Base-by-base conservation (phyloP, 2,888 invertebrate genomes). In the Augochlorella aurata region DNA sequence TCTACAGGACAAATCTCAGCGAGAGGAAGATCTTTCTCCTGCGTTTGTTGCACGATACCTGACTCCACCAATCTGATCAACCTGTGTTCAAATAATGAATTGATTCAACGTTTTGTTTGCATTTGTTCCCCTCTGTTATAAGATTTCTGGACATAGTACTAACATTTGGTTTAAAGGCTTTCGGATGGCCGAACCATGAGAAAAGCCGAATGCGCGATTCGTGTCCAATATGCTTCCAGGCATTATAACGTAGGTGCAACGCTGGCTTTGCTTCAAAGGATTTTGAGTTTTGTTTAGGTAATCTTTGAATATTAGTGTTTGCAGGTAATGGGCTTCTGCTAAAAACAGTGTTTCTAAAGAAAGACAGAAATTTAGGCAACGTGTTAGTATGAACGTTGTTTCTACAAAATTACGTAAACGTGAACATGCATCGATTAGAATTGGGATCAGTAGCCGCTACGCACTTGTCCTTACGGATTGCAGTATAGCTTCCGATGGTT, bases 1-100 rank as follows among this genome's bases (percentile, higher is more conserved):
- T 98, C 96, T 73, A 97, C 94, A 0, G 98, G 97, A 87, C 98
- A 98, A 67, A 97, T 97, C 91, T 96, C 95, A 0, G 97, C 96
- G 85, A 96, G 95, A 0, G 98, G 97, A 85, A 97, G 92, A 85
- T 96, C 95, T 81, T 94, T 94, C 1, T 94, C 94, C 72, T 96
- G 94, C 71, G 96, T 94, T 88, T 95, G 96, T 83, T 96, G 95
- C 12, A 97, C 95, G 76, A 98, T 96, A 3, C 98, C 98, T 0
- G 96, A 95, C 94, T 97, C 97, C 1, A 97, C 95, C 72, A 97
- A 93, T 83, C 95, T 94, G 65, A 95, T 94, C 16, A 97, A 93
- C 76, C 97, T 97, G 91, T 18, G 94, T 94, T 50, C 80, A 29
- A 47, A 54, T 8, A 16, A 66, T 12, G 12, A 44, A 1, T 74